phyloP scores from a whole-genome alignment of 2,797 vertebrate species.

The Pempheris klunzingeri region DNA sequence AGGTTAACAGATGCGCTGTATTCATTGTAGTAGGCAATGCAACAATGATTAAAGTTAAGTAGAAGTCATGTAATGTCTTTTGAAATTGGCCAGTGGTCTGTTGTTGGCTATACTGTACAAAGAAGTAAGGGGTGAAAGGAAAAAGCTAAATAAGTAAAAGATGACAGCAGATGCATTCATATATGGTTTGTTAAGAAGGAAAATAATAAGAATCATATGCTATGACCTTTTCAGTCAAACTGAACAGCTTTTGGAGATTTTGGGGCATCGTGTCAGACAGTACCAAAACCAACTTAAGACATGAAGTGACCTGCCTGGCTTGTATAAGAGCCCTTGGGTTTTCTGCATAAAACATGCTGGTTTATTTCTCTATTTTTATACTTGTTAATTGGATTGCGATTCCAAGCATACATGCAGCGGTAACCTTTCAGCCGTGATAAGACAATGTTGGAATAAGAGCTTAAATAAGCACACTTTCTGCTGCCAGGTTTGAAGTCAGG shows the following conservation, averaged over 20 bases:
- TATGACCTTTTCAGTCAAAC: background rate
- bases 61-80: background rate
- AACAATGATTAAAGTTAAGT: background rate
- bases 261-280: background rate
- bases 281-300: constrained; percentile 2
- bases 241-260: constrained; percentile 2
- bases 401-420: constrained; percentile 6
- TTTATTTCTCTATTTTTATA: constrained; percentile 14
- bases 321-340: background rate
- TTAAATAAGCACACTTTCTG: constrained; percentile 46
- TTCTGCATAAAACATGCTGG: background rate
- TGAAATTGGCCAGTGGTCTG: background rate
- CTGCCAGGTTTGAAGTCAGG: constrained; percentile 48
- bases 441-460: constrained; percentile 43
- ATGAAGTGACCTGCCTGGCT: background rate
- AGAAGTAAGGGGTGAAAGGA: background rate
- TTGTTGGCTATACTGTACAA: background rate
- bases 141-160: background rate
- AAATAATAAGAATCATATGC: background rate
- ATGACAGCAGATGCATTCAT: constrained; percentile 1
- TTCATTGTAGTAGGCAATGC: background rate
- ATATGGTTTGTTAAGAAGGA: background rate
- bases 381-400: constrained; percentile 37
- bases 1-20: background rate
- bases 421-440: constrained; percentile 31